Evolutionary conservation across 1,140 invertebrate genomes (phyloP).

Genomic region (Aricia agestis): DNA sequence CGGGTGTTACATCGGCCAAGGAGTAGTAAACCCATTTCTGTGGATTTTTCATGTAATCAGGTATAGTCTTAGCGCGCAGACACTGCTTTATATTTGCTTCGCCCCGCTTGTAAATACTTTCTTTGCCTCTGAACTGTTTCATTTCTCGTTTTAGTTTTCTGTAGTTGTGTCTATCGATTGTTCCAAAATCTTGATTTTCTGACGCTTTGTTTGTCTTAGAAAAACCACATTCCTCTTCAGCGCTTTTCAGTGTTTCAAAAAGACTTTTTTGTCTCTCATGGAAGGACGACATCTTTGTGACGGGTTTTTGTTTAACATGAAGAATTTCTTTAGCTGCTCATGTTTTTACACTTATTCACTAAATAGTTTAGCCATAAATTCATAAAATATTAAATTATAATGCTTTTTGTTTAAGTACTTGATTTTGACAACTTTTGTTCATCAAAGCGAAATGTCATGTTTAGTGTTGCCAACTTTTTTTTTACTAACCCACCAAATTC

Average conservation of each 20-base stretch:
- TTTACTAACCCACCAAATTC: no score
- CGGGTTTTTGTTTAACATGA: neutral
- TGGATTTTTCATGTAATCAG: constrained; percentile 84
- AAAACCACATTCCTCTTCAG: constrained; percentile 74
- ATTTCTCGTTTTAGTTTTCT: constrained; percentile 64
- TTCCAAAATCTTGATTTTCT: constrained; percentile 43
- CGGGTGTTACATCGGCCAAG: constrained; percentile 81
- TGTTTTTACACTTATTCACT: no score
- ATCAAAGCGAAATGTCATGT: no score
- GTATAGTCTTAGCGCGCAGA: constrained; percentile 73
- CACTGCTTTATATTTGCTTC: constrained; percentile 78
- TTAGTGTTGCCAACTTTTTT: no score
- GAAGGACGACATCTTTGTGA: constrained; percentile 64
- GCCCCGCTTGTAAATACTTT: constrained; percentile 86
- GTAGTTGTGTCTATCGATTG: constrained; percentile 52
- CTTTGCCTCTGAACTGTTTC: constrained; percentile 80
- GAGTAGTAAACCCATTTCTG: constrained; percentile 87
- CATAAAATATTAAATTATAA: no score
- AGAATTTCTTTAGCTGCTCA: no score
- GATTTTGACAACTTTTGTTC: no score
- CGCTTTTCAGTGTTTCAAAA: constrained; percentile 75
- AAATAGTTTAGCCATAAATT: no score
- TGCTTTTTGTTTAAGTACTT: no score
- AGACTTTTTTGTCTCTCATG: constrained; percentile 73
- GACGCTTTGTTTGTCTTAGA: constrained; percentile 61